phyloP scores from a whole-genome alignment of 2,113 vertebrate species.

The Petrocephalus zakoni region DNA sequence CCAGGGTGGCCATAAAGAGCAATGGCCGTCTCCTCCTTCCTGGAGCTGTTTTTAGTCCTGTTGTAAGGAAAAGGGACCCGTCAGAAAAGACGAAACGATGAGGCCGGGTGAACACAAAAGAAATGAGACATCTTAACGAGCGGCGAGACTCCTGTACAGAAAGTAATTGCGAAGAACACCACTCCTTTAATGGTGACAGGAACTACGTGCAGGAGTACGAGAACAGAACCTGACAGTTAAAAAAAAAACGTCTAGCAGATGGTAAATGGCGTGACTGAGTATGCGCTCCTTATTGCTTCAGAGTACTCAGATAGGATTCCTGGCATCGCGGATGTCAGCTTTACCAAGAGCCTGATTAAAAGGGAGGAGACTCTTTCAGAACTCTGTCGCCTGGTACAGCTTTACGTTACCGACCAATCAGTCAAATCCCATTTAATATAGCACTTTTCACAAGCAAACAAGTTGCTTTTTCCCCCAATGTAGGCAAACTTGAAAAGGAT shows the following conservation, averaged over 20 bases:
- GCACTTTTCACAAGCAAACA: neutral
- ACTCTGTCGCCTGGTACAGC: too few relatives aligned
- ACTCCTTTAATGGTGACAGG: neutral
- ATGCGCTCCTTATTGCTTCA: neutral
- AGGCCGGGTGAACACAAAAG: neutral
- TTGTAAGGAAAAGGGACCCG: neutral
- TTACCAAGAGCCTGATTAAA: neutral
- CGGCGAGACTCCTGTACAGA: neutral
- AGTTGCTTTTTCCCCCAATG: neutral
- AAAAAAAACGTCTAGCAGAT: neutral
- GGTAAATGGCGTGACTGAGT: neutral
- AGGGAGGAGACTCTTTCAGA: neutral
- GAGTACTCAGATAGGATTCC: neutral
- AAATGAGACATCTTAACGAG: slow-evolving; percentile 1
- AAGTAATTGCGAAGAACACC: neutral
- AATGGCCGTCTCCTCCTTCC: neutral
- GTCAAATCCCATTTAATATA: neutral
- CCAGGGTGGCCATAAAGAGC: neutral
- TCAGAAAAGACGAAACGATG: neutral
- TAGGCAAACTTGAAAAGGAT: neutral
- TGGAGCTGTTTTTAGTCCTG: neutral
- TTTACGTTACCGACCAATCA: neutral
- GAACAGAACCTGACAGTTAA: neutral
- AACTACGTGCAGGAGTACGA: neutral
- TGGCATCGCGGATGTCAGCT: neutral